Conservation (phyloP, 2,113 vertebrate genomes). For the Chaenogobius annularis region DNA sequence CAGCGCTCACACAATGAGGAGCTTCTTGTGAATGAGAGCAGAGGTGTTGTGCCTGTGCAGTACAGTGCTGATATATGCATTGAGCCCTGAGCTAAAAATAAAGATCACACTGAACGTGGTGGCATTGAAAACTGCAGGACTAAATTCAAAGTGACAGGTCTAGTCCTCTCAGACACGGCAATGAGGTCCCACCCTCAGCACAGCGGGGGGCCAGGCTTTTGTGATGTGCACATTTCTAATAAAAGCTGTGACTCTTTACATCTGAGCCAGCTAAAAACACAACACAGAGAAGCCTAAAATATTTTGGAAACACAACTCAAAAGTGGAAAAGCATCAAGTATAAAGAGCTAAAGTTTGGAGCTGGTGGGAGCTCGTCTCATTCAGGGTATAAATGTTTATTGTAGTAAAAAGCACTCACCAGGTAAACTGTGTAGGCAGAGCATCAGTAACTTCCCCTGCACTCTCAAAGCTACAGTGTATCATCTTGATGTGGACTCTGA, state of each 20-base stretch:
- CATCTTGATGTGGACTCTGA: constrained; percentile 8
- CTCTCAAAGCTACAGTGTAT: background rate
- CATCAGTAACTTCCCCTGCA: constrained; percentile 19
- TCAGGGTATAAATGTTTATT: constrained; percentile 7
- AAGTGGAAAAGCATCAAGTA: constrained; percentile 11
- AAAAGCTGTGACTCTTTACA: constrained; percentile 40
- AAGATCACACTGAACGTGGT: constrained; percentile 71
- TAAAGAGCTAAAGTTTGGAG: background rate
- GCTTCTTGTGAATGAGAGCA: constrained; percentile 79
- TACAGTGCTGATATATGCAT: constrained; percentile 76
- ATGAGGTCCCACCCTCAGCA: constrained; percentile 57
- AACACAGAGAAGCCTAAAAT: constrained; percentile 33
- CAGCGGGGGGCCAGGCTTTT: constrained; percentile 38
- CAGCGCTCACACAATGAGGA: constrained; percentile 64
- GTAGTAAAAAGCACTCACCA: constrained; percentile 7
- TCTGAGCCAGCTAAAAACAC: constrained; percentile 42
- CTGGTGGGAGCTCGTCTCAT: background rate
- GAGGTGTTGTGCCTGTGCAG: constrained; percentile 70
- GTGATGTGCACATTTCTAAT: constrained; percentile 37
- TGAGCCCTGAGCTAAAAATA: constrained; percentile 77
- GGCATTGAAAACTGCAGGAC: constrained; percentile 69
- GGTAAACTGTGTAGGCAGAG: background rate
- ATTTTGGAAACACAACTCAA: constrained; percentile 24
- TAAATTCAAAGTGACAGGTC: constrained; percentile 74
- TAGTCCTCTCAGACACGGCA: constrained; percentile 66